phyloP scores from a whole-genome alignment of 1,140 invertebrate genomes.

The Uloborus diversus region DNA sequence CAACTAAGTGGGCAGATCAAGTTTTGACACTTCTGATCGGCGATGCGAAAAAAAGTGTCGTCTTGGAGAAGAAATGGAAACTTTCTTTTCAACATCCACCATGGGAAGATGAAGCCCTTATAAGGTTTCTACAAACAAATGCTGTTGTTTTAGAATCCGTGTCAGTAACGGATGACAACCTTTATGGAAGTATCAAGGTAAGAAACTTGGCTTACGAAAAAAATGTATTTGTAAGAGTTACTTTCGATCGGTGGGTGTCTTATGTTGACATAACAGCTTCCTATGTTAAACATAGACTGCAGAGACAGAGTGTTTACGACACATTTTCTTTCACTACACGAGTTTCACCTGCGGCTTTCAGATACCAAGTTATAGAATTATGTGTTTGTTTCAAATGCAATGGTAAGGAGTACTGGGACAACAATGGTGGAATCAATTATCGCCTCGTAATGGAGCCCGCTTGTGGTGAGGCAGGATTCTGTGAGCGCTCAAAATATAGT shows the following conservation, averaged over 20 bases:
- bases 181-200: conserved; percentile 92
- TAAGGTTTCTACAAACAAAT: conserved; percentile 79
- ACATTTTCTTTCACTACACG: conserved; percentile 89
- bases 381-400: conserved; percentile 84
- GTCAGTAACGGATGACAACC: conserved; percentile 79
- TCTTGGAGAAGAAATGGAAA: conserved; percentile 74
- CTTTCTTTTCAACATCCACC: conserved; percentile 87
- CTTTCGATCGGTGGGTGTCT: conserved; percentile 81
- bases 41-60: conserved; percentile 65
- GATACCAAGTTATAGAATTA: conserved; percentile 78
- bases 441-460: conserved; percentile 65
- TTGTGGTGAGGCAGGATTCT: conserved; percentile 46
- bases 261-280: conserved; percentile 79
- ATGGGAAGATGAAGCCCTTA: conserved; percentile 89
- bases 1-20: neutral
- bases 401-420: conserved; percentile 87
- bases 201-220: conserved; percentile 90
- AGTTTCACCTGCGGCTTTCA: conserved; percentile 73
- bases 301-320: conserved; percentile 72
- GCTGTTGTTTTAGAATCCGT: conserved; percentile 92
- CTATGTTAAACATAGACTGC: conserved; percentile 69
- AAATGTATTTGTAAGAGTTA: conserved; percentile 80
- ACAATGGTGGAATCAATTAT: conserved; percentile 82
- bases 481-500: neutral
- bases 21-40: neutral